A percentile compares a stretch with the other conserved stretches of the same genome.
phyloP scores from a whole-genome alignment of 1,140 invertebrate species.

The Sminthurides bifidus region DNA sequence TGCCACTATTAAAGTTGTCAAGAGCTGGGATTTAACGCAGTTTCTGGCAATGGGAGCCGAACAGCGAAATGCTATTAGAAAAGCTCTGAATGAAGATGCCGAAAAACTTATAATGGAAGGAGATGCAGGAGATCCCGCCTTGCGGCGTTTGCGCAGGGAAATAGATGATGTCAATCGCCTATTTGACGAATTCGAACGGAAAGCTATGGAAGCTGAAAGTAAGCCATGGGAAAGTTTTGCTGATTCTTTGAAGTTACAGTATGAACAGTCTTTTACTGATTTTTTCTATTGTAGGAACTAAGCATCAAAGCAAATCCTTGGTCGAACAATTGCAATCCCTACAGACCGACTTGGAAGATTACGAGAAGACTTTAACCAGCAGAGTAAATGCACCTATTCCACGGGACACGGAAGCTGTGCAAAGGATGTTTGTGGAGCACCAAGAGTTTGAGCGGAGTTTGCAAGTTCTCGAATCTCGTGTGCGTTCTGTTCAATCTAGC shows the following conservation, averaged over 20 bases:
- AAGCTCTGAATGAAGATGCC: slow-evolving; percentile 90
- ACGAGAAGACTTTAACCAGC: slow-evolving; percentile 67
- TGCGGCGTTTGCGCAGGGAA: slow-evolving; percentile 72
- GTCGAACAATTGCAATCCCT: slow-evolving; percentile 70
- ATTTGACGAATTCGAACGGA: slow-evolving; percentile 84
- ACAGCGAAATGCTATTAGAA: slow-evolving; percentile 85
- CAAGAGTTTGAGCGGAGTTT: slow-evolving; percentile 70
- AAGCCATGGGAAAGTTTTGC: slow-evolving; percentile 28
- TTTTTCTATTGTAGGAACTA: slow-evolving; percentile 50
- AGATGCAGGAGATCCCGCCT: slow-evolving; percentile 82
- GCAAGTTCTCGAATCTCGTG: slow-evolving; percentile 46
- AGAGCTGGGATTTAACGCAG: slow-evolving; percentile 85
- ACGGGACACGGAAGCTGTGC: slow-evolving; percentile 68
- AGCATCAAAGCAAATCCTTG: slow-evolving; percentile 72
- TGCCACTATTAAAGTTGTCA: slow-evolving; percentile 92
- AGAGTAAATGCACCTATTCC: slow-evolving; percentile 67
- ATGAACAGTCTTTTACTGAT: slow-evolving; percentile 10
- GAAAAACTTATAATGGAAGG: slow-evolving; percentile 87
- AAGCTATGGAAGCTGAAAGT: slow-evolving; percentile 62
- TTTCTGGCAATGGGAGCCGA: slow-evolving; percentile 91
- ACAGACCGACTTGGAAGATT: slow-evolving; percentile 66
- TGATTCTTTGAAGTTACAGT: slow-evolving; percentile 6
- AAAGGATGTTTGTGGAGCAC: slow-evolving; percentile 76
- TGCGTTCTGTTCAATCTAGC: slow-evolving; percentile 68
- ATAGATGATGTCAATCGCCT: slow-evolving; percentile 91